Base-by-base conservation (phyloP, 2,113 vertebrate genomes). In the Bucco capensis region DNA sequence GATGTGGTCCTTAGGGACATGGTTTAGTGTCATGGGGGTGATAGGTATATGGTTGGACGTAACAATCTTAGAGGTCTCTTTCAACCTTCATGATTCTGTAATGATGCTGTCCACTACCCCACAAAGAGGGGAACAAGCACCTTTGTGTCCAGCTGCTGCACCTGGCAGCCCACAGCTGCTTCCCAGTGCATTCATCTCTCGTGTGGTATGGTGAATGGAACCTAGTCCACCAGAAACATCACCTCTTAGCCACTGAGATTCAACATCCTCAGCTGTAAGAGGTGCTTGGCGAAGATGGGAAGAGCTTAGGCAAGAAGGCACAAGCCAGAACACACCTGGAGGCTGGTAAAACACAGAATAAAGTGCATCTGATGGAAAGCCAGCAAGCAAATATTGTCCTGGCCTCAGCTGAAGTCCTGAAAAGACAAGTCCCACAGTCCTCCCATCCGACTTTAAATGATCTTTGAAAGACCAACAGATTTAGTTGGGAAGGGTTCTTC, bases 161-260 rank as follows among this genome's bases (percentile, higher is more conserved):
- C 19, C 40, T 76, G 62, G 42, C 64, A 81, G 37, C 56, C 70
- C 21, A 4, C 5, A 18, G 13, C 4, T 46, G 44, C 14, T 23
- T 58, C 50, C 27, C 37, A 37, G 17, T 10, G 31, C 30, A 51
- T 37, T 40, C 37, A 24, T 58, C 37, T 80, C 19, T 30, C 3
- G 1, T 7, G 21, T 4, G 3, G 15, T 19, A 40, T 2, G 0
- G 9, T 18, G 37, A 46, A 58, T 8, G 8, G 21, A 50, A 62
- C 9, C 19, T 8, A 19, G 47, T 10, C 44, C 19, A 75, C 44
- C 46, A 47, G 42, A 18, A 62, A 30, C 13, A 33, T 5, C 38
- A 38, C 40, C 56, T 58, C 25, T 38, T 28, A 21, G 50, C 15
- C 12, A 49, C 60, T 47, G 21, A 33, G 67, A 46, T 24, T 56